phyloP scores from a whole-genome alignment of 2,797 vertebrate species.

The Tragopan temminckii region DNA sequence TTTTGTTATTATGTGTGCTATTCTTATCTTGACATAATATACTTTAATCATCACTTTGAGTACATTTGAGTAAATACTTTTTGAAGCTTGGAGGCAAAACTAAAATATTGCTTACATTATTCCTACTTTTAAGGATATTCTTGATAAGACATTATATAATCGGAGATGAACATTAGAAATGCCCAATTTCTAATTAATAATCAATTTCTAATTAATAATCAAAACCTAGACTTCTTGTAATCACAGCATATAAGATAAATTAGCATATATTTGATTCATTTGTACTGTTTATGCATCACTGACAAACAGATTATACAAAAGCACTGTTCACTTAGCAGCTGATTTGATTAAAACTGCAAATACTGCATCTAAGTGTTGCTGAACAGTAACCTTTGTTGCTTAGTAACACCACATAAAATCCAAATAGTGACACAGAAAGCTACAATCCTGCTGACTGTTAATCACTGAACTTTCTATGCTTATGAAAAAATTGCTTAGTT shows the following conservation, averaged over 20 bases:
- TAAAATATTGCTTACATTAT: constrained; percentile 14
- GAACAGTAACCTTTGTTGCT: constrained; percentile 70
- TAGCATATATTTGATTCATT: constrained; percentile 13
- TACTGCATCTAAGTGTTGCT: constrained; percentile 41
- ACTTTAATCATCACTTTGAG: not conserved
- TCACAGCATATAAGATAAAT: not conserved
- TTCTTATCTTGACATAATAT: constrained; percentile 26
- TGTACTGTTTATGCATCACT: not conserved
- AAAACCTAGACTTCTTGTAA: not conserved
- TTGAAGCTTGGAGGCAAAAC: not conserved
- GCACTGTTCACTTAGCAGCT: constrained; percentile 48
- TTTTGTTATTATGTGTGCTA: not conserved
- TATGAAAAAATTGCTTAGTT: constrained; percentile 8
- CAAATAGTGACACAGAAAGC: constrained; percentile 32
- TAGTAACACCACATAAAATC: constrained; percentile 67
- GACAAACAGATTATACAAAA: constrained; percentile 24
- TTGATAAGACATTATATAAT: not conserved
- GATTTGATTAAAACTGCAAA: constrained; percentile 59
- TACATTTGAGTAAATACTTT: not conserved
- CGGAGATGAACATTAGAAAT: not conserved
- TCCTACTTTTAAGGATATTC: not conserved
- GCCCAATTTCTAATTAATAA: no score
- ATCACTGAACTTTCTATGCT: constrained; percentile 50
- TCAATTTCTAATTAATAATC: no score
- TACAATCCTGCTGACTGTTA: constrained; percentile 61